These are phyloP conservation scores for Tenebrosternarchus preto DNA, from an alignment of 2,113 vertebrate species.

Conservation along the genomic window DNA sequence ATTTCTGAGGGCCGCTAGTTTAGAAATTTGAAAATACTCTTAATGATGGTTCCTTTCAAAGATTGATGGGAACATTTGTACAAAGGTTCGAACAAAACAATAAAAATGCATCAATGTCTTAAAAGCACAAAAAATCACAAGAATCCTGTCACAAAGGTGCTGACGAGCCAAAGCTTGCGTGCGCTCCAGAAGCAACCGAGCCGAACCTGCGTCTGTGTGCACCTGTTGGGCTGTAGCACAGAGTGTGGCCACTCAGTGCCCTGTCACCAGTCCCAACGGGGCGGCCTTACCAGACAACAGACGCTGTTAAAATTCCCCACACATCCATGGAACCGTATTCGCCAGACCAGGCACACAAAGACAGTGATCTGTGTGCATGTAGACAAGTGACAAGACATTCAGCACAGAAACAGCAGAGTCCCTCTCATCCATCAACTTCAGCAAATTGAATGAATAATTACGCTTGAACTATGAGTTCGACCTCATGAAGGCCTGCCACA, in stretches of 20 bases:
- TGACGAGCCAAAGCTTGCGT: conserved; percentile 3
- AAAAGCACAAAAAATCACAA: neutral
- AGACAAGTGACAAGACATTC: conserved; percentile 32
- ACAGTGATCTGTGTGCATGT: conserved; percentile 38
- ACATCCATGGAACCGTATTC: conserved; percentile 29
- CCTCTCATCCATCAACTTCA: conserved; percentile 39
- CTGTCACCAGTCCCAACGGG: conserved; percentile 35
- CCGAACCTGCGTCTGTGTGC: neutral
- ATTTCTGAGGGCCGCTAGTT: too few species aligned
- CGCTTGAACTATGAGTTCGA: conserved; percentile 2
- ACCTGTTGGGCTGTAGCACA: conserved; percentile 17
- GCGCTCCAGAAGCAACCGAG: neutral
- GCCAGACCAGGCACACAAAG: conserved; percentile 28
- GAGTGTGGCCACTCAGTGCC: conserved; percentile 21
- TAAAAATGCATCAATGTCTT: too few species aligned
- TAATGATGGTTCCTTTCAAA: too few species aligned
- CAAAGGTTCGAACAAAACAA: too few species aligned
- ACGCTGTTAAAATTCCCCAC: conserved; percentile 44
- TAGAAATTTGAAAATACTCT: too few species aligned
- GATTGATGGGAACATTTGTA: too few species aligned
- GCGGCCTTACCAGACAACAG: conserved; percentile 31
- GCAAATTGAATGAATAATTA: conserved; percentile 34
- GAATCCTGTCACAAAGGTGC: neutral
- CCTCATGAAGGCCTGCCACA: neutral
- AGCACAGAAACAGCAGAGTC: conserved; percentile 9